Percentiles rank a stretch among this genome's conserved stretches.
Evolutionary conservation across 53 echinoderm and acorn worm species (phyloP).

Genomic region (Glandiceps talaboti): DNA sequence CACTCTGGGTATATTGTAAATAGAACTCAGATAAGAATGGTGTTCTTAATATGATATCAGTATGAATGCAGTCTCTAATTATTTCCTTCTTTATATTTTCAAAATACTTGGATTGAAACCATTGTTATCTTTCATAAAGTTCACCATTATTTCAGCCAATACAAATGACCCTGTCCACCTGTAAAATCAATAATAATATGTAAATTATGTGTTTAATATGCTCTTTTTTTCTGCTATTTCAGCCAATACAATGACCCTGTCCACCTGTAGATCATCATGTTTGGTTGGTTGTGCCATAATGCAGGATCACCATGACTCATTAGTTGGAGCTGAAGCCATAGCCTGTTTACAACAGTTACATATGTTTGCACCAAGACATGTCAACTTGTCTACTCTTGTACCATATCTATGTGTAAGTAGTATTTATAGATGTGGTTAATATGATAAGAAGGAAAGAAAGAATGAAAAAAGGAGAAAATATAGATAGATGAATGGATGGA

Average conservation of each 20-base stretch:
- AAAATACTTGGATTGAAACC: too few relatives aligned
- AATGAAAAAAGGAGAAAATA: background rate
- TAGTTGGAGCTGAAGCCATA: conserved; percentile 96
- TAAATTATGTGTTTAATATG: too few relatives aligned
- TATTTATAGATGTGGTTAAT: conserved; percentile 7
- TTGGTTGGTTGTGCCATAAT: conserved; percentile 97
- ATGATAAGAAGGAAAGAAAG: background rate
- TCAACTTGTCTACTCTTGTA: conserved; percentile 85
- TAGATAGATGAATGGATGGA: too few relatives aligned
- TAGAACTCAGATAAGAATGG: too few relatives aligned
- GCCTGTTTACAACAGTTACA: conserved; percentile 97
- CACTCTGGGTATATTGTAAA: too few relatives aligned
- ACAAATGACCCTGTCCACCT: too few relatives aligned
- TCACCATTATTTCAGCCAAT: too few relatives aligned
- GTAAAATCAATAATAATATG: too few relatives aligned
- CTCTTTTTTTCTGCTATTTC: background rate
- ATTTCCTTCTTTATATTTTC: too few relatives aligned
- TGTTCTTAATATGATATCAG: too few relatives aligned
- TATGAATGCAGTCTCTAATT: too few relatives aligned
- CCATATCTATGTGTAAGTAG: conserved; percentile 92
- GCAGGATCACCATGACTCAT: conserved; percentile 94
- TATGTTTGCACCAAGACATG: conserved; percentile 99
- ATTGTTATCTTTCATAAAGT: too few relatives aligned
- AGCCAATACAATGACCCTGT: conserved; percentile 90
- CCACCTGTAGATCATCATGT: conserved; percentile 88